Evolutionary conservation across 2,888 invertebrate species (phyloP), one percentile per base, ranked within the genome.

Genomic region (Phrixothrix hirtus): DNA sequence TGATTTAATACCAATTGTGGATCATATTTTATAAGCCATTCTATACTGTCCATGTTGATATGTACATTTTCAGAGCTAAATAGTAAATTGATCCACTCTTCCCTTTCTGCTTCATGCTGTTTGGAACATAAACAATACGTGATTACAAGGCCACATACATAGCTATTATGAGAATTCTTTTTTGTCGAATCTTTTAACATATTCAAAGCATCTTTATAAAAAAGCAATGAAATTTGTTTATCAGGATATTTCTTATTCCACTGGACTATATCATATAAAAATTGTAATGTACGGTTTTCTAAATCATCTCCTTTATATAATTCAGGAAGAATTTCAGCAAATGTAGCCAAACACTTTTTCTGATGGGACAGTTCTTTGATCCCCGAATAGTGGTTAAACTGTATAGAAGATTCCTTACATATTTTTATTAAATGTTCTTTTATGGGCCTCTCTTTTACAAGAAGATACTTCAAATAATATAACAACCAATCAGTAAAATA

Each of bases 221-320:
- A n/a, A 16, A 16, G 10, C 3, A 35, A 9, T 2, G 35, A 17
- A 9, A 53, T 39, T 15, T 38, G 9, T 12, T 48, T 27, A 17
- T 38, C 12, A 1, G 42, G 42, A 38, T 53, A 17, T 26, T 36
- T 21, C 1, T 29, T 37, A 16, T 53, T 53, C 37, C 37, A 53
- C 4, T 5, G n/a, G 7, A 43, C 1, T 4, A 43, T 2, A 6
- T n/a, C 13, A 9, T 32, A 11, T 25, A 42, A 31, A 27, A 16
- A 46, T 2, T 26, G 12, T 5, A 46, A 12, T n/a, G 30, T 10
- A 1, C n/a, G 2, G 14, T 11, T 10, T 11, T 35, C 14, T 11
- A 31, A 16, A 3, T 36, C 17, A 1, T 36, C 26, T 0, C 7
- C 14, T 12, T 21, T 10, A 31, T 21, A 42, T n/a, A 48, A 7